These are phyloP conservation scores for Epicauta chinensis DNA, from an alignment of 1,140 invertebrate species.

Conservation along the genomic window DNA sequence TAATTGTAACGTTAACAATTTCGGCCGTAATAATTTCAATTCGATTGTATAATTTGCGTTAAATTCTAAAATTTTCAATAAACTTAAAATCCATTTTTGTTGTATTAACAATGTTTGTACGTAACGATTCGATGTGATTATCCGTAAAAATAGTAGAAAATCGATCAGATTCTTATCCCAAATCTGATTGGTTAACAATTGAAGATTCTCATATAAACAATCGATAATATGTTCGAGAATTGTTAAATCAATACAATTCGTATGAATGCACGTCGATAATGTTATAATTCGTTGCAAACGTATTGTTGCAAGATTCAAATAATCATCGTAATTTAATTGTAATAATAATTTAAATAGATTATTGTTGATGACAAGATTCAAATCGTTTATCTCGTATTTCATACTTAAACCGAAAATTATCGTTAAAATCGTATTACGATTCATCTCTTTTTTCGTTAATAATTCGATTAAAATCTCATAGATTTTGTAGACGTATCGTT, in stretches of 20 bases:
- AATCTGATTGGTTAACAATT: too few relatives aligned
- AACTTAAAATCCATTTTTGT: constrained; percentile 47
- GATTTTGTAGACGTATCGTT: constrained; percentile 44
- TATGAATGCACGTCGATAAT: constrained; percentile 47
- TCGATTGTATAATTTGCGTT: constrained; percentile 22
- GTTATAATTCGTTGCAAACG: constrained; percentile 52
- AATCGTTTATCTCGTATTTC: constrained; percentile 51
- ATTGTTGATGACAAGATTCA: constrained; percentile 53
- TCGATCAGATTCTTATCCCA: constrained; percentile 46
- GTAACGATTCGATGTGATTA: constrained; percentile 44
- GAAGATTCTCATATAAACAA: constrained; percentile 26
- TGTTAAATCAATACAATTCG: constrained; percentile 44
- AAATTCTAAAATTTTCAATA: constrained; percentile 46
- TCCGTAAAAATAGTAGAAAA: constrained; percentile 52
- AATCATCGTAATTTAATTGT: constrained; percentile 25
- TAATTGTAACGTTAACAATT: constrained; percentile 51
- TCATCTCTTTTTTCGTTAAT: constrained; percentile 9
- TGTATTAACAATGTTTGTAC: constrained; percentile 45
- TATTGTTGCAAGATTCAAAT: constrained; percentile 40
- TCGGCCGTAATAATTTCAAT: constrained; percentile 44
- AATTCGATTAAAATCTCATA: constrained; percentile 41
- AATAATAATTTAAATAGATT: constrained; percentile 48
- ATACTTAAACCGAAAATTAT: constrained; percentile 54
- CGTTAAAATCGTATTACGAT: constrained; percentile 32
- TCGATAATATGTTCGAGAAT: constrained; percentile 38